A percentile compares a stretch with the other conserved stretches of the same genome.
These are phyloP conservation scores for Magallana ariakensis DNA, from an alignment of 1,140 invertebrate genomes.

Conservation along the genomic window DNA sequence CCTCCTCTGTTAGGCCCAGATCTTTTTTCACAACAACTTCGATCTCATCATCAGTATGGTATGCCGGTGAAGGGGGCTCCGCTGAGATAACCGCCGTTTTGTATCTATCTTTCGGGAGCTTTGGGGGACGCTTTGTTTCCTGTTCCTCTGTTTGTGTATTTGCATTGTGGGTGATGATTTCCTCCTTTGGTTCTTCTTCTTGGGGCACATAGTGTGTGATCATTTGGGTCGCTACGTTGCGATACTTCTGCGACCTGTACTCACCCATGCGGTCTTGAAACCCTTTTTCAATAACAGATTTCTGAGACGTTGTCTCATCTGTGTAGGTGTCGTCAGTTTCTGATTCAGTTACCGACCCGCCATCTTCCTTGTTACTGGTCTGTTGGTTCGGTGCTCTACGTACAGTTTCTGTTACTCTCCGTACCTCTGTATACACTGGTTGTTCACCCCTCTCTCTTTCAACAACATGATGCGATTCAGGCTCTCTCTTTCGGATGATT, in stretches of 20 bases:
- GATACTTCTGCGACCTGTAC: not conserved
- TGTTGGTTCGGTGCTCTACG: not conserved
- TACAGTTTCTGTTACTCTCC: not conserved
- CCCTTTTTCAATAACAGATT: not conserved
- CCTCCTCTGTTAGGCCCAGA: not conserved
- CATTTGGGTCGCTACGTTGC: slow-evolving; percentile 9
- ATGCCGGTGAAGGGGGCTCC: not conserved
- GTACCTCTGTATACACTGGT: not conserved
- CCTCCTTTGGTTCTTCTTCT: not conserved
- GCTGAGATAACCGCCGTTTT: not conserved
- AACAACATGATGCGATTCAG: not conserved
- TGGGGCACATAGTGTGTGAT: not conserved
- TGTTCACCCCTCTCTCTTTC: not conserved
- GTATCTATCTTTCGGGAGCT: slow-evolving; percentile 12
- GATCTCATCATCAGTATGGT: slow-evolving; percentile 6
- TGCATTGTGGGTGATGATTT: not conserved
- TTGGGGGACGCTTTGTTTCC: not conserved
- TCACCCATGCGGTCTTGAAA: not conserved
- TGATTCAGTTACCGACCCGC: not conserved
- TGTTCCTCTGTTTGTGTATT: not conserved
- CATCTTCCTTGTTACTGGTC: not conserved
- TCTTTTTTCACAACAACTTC: slow-evolving; percentile 22
- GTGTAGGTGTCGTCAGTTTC: not conserved
- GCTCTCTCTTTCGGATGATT: not conserved
- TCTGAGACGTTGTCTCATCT: not conserved